Evolutionary conservation across 1,140 invertebrate genomes (phyloP), one percentile per base, ranked within the genome.

Genomic region (Neotoxoptera formosana): DNA sequence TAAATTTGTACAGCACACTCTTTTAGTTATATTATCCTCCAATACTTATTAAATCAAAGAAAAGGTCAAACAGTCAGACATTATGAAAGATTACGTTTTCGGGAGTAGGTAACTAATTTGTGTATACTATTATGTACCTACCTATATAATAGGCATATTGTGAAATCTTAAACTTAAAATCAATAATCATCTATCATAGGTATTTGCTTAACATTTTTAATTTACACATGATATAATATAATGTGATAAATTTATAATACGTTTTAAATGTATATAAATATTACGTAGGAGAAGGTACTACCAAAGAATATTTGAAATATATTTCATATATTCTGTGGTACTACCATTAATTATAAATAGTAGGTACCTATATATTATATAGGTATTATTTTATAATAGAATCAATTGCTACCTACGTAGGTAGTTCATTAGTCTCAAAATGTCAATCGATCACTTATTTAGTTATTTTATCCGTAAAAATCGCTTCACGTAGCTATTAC

Each of bases 31-130:
- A 67, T 67, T 30, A 11, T n/a, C 60, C 30, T 67, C 30, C 30
- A n/a, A 67, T 47, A 45, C 3, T 30, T 47, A 86, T 41, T 87
- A 30, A n/a, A 48, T 48, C 25, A 87, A 87, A 87, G 45, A 88
- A 88, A 34, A 89, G 48, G 87, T 89, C 48, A 89, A 89, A 89
- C 34, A 89, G 21, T 11, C 21, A 53, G n/a, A 89, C 48, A 88
- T 41, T 41, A 41, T 23, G 6, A 47, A 36, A 89, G 87, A 89
- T 88, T 51, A 88, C n/a, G 17, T 51, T 89, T 89, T 89, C 1
- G 48, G 25, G 25, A 45, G 41, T 45, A 45, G 21, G 9, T 45
- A 30, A n/a, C n/a, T n/a, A n/a, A 86, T 45, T 17, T 25, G 25
- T 30, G 3, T 17, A 86, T 30, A 67, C 3, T 67, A 25, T 60